Conservation (phyloP, 2,113 vertebrate species). For the Myocastor coypus region DNA sequence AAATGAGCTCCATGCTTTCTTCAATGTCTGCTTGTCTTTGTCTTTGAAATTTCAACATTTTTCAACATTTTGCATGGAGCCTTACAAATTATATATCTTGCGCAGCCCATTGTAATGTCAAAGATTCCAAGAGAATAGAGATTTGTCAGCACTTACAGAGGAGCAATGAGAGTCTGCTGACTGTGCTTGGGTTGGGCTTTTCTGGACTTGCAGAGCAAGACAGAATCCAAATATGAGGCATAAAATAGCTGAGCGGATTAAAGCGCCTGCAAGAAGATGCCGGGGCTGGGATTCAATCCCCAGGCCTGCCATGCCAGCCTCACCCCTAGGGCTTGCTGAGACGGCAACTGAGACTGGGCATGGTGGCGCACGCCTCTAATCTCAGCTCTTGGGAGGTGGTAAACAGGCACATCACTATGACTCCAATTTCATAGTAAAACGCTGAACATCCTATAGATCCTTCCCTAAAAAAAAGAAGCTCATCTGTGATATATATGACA, state of each 20-base stretch:
- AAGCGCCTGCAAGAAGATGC: too few relatives aligned
- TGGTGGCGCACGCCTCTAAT: too few relatives aligned
- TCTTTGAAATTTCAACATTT: constrained; percentile 12
- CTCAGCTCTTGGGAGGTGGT: too few relatives aligned
- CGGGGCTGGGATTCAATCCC: too few relatives aligned
- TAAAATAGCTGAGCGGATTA: not conserved
- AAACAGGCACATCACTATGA: too few relatives aligned
- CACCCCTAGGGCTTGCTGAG: too few relatives aligned
- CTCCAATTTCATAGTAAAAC: too few relatives aligned
- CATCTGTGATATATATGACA: not conserved
- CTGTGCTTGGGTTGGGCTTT: not conserved
- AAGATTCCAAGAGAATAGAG: not conserved
- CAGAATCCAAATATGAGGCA: not conserved
- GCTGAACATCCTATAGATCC: too few relatives aligned
- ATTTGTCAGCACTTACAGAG: not conserved
- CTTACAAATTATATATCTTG: not conserved
- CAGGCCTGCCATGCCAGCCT: too few relatives aligned
- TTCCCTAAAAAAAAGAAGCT: too few relatives aligned
- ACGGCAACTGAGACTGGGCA: too few relatives aligned
- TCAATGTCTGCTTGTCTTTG: not conserved
- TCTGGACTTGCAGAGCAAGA: not conserved
- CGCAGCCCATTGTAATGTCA: not conserved
- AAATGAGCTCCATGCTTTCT: not conserved
- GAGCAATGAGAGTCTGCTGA: not conserved
- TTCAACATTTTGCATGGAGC: not conserved